Percentiles rank a stretch among this genome's conserved stretches.
Conservation (phyloP, 2,113 vertebrate species). For the Asarcornis scutulata region DNA sequence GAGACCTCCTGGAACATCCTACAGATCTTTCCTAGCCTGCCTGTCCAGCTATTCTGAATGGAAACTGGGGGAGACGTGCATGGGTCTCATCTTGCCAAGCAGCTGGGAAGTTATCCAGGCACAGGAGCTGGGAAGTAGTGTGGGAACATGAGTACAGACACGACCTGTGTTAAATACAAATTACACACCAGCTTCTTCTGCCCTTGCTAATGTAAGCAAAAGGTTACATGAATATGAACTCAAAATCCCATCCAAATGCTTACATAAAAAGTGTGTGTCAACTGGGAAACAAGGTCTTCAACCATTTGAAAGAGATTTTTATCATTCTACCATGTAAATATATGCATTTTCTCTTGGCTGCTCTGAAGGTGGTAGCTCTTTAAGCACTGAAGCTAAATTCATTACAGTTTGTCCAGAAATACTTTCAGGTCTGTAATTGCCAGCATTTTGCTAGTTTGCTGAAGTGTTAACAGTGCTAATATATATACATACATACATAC, state of each 20-base stretch:
- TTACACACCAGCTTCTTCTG: not conserved
- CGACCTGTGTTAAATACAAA: not conserved
- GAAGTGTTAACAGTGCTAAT: not conserved
- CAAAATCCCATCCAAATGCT: not conserved
- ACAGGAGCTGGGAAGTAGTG: not conserved
- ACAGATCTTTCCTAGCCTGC: not conserved
- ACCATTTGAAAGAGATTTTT: not conserved
- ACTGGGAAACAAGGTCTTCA: not conserved
- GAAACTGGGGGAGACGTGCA: rapidly evolving
- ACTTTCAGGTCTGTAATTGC: not conserved
- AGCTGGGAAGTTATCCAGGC: not conserved
- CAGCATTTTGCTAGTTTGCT: not conserved
- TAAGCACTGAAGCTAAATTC: not conserved
- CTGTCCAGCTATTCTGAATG: not conserved
- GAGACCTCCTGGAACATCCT: not conserved
- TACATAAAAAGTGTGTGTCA: not conserved
- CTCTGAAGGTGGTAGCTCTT: not conserved
- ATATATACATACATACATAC: not conserved
- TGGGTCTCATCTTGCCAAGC: not conserved
- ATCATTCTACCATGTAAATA: not conserved
- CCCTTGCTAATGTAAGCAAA: not conserved
- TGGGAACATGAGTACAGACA: not conserved
- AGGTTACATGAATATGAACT: not conserved
- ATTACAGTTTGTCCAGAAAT: not conserved
- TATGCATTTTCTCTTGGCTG: not conserved